Percentiles rank a stretch among this genome's conserved stretches.
Evolutionary conservation across 2,113 vertebrate species (phyloP).

Genomic region (Emydocephalus ijimae): DNA sequence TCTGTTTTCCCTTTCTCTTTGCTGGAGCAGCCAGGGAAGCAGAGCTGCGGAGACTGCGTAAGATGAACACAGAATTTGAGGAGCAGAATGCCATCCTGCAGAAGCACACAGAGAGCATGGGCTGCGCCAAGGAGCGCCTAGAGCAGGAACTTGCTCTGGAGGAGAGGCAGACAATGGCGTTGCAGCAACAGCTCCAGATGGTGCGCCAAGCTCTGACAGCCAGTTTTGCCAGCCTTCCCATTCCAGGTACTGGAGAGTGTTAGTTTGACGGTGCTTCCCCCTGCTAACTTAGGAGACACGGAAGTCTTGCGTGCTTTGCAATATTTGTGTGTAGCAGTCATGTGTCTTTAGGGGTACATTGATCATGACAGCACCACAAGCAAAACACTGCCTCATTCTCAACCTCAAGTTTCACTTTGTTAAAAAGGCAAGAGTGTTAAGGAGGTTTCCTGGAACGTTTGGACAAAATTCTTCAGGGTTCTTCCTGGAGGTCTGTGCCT

Average conservation of each 20-base stretch:
- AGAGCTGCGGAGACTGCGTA: slow-evolving; percentile 88
- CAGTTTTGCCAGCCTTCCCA: slow-evolving; percentile 86
- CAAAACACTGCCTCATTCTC: background rate
- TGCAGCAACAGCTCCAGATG: slow-evolving; percentile 88
- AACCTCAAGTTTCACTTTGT: background rate
- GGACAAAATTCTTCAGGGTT: background rate
- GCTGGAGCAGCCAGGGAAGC: slow-evolving; percentile 83
- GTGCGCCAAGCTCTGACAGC: slow-evolving; percentile 88
- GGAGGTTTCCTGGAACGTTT: background rate
- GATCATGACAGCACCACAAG: background rate
- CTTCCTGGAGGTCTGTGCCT: background rate
- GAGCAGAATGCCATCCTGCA: slow-evolving; percentile 95
- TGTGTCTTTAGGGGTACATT: background rate
- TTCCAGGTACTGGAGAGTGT: slow-evolving; percentile 74
- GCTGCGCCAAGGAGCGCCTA: slow-evolving; percentile 90
- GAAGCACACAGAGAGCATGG: slow-evolving; percentile 94
- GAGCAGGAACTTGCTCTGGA: slow-evolving; percentile 92
- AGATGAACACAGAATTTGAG: slow-evolving; percentile 94
- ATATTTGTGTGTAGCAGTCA: background rate
- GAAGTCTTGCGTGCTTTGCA: background rate
- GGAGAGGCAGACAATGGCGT: slow-evolving; percentile 85
- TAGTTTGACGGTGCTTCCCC: background rate
- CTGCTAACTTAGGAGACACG: background rate
- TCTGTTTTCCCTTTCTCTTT: background rate
- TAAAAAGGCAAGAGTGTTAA: background rate